Evolutionary conservation across 92 coral and sea anemone genomes (phyloP).

Genomic region (Heliopora coerulea): DNA sequence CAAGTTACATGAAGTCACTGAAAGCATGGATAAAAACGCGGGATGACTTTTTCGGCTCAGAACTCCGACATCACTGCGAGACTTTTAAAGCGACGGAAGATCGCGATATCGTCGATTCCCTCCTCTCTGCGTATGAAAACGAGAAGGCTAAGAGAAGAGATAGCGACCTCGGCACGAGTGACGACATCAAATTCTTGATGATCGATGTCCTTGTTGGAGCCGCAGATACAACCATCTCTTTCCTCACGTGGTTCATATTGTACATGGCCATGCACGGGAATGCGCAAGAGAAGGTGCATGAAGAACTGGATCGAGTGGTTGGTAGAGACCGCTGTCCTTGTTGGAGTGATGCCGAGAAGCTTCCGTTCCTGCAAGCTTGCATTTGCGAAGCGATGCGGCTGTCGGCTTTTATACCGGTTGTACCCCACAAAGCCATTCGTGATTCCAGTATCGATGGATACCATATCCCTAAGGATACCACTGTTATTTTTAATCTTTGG

Average conservation of each 20-base stretch:
- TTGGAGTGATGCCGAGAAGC: constrained; percentile 9
- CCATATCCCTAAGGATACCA: constrained; percentile 47
- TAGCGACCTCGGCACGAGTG: constrained; percentile 53
- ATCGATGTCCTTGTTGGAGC: constrained; percentile 82
- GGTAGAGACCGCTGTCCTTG: constrained; percentile 41
- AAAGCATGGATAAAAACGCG: constrained; percentile 16
- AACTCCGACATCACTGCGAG: not conserved
- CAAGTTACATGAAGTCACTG: constrained; percentile 23
- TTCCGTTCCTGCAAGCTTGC: constrained; percentile 49
- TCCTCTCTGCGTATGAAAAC: not conserved
- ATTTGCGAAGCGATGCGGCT: constrained; percentile 52
- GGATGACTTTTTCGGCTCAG: not conserved
- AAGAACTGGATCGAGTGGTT: constrained; percentile 24
- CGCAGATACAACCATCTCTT: constrained; percentile 23
- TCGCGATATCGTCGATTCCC: constrained; percentile 15
- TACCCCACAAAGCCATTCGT: constrained; percentile 51
- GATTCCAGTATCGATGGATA: constrained; percentile 56
- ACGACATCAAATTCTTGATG: constrained; percentile 76
- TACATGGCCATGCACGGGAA: constrained; percentile 6
- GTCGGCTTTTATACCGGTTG: constrained; percentile 29
- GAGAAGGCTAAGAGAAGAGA: constrained; percentile 4
- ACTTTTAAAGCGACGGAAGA: not conserved
- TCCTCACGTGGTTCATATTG: constrained; percentile 7
- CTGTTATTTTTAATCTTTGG: constrained; percentile 45
- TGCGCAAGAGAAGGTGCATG: constrained; percentile 9